phyloP scores from a whole-genome alignment of 2,797 vertebrate species.

The Enteromius anoplus region DNA sequence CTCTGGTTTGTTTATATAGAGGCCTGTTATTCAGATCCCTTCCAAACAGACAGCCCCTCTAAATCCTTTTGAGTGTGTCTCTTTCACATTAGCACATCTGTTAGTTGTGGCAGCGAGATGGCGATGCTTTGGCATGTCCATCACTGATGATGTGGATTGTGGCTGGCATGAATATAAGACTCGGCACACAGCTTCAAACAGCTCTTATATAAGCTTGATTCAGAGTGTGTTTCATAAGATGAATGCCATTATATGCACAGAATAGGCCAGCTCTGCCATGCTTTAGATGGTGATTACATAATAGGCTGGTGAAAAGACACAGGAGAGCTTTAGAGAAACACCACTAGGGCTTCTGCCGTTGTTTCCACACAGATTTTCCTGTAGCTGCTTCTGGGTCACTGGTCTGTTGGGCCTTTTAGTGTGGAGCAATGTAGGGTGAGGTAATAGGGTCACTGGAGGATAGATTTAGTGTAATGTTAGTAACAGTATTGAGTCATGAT shows the following conservation, averaged over 20 bases:
- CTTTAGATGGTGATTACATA: constrained; percentile 48
- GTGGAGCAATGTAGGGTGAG: constrained; percentile 34
- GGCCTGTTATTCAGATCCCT: constrained; percentile 15
- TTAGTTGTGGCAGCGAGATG: constrained; percentile 37
- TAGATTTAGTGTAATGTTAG: constrained; percentile 16
- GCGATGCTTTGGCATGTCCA: constrained; percentile 47
- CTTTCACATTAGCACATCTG: constrained; percentile 39
- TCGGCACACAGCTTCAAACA: constrained; percentile 48
- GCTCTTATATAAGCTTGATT: constrained; percentile 57
- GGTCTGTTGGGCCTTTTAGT: constrained; percentile 20
- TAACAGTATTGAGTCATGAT: constrained; percentile 25
- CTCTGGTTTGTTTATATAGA: constrained; percentile 29
- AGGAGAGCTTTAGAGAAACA: constrained; percentile 27
- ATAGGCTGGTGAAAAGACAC: constrained; percentile 40
- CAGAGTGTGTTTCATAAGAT: constrained; percentile 52
- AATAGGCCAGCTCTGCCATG: constrained; percentile 34
- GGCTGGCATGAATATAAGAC: constrained; percentile 16
- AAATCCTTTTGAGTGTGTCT: constrained; percentile 16
- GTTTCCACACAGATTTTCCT: constrained; percentile 41
- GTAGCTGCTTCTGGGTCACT: constrained; percentile 27
- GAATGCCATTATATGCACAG: constrained; percentile 55
- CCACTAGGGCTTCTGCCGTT: constrained; percentile 23
- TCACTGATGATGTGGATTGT: constrained; percentile 26
- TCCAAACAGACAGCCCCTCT: constrained; percentile 31
- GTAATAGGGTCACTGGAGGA: constrained; percentile 20